phyloP scores from a whole-genome alignment of 2,888 invertebrate species.

The Ptycholaimellus sp. region DNA sequence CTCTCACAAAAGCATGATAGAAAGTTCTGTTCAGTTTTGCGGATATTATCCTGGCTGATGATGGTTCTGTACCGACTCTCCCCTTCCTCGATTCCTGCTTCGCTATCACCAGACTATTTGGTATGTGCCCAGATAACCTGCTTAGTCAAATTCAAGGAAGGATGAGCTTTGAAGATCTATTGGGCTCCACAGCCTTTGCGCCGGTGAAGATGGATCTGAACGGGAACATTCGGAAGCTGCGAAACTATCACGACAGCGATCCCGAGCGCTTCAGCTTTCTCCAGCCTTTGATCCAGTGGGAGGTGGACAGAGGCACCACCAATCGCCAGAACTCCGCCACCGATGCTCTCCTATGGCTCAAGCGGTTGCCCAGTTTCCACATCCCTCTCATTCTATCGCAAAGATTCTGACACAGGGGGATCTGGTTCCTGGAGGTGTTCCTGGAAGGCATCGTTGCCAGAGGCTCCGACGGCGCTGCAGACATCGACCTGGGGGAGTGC shows the following conservation, averaged over 20 bases:
- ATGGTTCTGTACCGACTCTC: constrained; percentile 22
- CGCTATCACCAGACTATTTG: constrained; percentile 6
- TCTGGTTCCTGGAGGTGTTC: constrained; percentile 26
- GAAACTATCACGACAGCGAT: constrained; percentile 24
- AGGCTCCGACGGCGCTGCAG: no score
- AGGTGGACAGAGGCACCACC: constrained; percentile 20
- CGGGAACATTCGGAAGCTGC: constrained; percentile 29
- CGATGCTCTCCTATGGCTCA: constrained; percentile 27
- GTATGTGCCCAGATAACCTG: neutral
- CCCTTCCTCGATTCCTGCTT: constrained; percentile 23
- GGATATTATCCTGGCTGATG: constrained; percentile 16
- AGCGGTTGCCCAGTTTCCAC: no score
- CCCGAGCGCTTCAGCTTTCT: constrained; percentile 21
- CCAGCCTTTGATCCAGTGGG: constrained; percentile 23
- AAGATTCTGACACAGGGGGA: constrained; percentile 17
- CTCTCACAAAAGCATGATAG: no score
- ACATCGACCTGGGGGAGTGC: constrained; percentile 17
- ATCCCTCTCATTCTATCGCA: constrained; percentile 2
- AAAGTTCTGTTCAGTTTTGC: constrained; percentile 25
- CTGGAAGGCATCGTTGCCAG: constrained; percentile 18
- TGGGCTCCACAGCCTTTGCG: constrained; percentile 27
- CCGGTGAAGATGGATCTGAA: constrained; percentile 28
- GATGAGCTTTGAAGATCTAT: constrained; percentile 23
- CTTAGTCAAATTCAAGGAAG: constrained; percentile 8
- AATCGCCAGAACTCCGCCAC: constrained; percentile 24